Conservation (phyloP, 2,113 vertebrate genomes). For the Oryzias woworae region DNA sequence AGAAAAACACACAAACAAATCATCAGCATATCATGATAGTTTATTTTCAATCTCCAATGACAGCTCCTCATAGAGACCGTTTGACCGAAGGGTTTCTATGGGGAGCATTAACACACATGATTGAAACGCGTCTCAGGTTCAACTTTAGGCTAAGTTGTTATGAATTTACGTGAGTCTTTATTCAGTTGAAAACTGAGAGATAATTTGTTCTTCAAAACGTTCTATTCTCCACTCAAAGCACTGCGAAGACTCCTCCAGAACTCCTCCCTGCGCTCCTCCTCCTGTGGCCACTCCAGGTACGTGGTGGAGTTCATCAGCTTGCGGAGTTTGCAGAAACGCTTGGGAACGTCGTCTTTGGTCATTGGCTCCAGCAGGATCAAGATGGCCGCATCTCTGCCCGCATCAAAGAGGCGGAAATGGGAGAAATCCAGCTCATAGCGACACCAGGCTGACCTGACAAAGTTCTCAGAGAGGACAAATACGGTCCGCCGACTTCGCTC, state of each 20-base stretch:
- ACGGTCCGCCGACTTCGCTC: conserved; percentile 85
- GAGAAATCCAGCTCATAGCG: conserved; percentile 94
- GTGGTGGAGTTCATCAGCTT: conserved; percentile 91
- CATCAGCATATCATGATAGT: too few relatives aligned
- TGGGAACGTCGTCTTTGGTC: conserved; percentile 81
- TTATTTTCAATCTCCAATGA: too few relatives aligned
- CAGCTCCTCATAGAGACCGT: too few relatives aligned
- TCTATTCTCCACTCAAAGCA: conserved; percentile 65
- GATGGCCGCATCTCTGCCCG: conserved; percentile 71
- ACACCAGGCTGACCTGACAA: conserved; percentile 92
- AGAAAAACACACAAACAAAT: too few relatives aligned
- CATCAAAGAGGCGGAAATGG: conserved; percentile 87
- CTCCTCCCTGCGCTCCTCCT: conserved; percentile 54
- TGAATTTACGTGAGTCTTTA: too few relatives aligned
- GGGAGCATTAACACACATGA: too few relatives aligned
- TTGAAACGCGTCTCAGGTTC: too few relatives aligned
- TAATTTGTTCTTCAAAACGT: too few relatives aligned
- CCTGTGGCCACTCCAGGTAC: conserved; percentile 88
- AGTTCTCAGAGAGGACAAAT: conserved; percentile 88
- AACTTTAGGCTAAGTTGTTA: too few relatives aligned
- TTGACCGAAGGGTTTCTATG: too few relatives aligned
- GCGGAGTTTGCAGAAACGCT: conserved; percentile 86
- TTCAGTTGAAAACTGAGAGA: too few relatives aligned
- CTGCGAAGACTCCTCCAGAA: conserved; percentile 85
- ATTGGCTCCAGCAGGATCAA: conserved; percentile 87